Conservation (phyloP, 2,113 vertebrate genomes). For the Lepisosteus osseus region DNA sequence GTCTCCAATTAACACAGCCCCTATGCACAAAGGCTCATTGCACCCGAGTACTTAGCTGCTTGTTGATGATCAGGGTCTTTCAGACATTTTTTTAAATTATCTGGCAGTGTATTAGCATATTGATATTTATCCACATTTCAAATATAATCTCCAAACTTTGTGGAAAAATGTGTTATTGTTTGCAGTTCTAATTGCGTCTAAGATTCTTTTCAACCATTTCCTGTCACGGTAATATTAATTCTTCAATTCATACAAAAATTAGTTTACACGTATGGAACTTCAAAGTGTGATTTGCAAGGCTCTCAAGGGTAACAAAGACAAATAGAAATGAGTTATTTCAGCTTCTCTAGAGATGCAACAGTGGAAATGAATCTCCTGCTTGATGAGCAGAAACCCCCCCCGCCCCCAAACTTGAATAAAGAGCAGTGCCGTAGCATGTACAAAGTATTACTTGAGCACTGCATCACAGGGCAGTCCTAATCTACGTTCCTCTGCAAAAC, state of each 20-base stretch:
- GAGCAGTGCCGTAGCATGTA: too few relatives aligned
- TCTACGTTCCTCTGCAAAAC: background rate
- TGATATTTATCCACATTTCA: background rate
- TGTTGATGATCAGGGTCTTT: slow-evolving; percentile 37
- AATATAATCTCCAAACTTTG: too few relatives aligned
- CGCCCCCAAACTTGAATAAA: too few relatives aligned
- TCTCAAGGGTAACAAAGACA: background rate
- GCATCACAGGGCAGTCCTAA: background rate
- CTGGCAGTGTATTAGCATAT: background rate
- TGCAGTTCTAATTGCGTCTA: too few relatives aligned
- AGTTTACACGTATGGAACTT: background rate
- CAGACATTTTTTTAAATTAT: slow-evolving; percentile 10
- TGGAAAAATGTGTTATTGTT: too few relatives aligned
- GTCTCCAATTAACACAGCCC: slow-evolving; percentile 47
- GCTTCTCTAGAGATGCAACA: background rate
- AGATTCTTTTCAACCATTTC: background rate
- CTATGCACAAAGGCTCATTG: slow-evolving; percentile 7
- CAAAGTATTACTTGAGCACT: background rate
- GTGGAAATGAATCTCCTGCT: background rate
- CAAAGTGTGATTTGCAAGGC: background rate
- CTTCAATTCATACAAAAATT: background rate
- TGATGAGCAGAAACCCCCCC: too few relatives aligned
- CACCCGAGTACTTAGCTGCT: slow-evolving; percentile 34
- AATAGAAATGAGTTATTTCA: background rate
- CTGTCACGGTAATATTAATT: too few relatives aligned